Evolutionary conservation across 2,888 invertebrate species (phyloP).

Genomic region (Heliconius sara): DNA sequence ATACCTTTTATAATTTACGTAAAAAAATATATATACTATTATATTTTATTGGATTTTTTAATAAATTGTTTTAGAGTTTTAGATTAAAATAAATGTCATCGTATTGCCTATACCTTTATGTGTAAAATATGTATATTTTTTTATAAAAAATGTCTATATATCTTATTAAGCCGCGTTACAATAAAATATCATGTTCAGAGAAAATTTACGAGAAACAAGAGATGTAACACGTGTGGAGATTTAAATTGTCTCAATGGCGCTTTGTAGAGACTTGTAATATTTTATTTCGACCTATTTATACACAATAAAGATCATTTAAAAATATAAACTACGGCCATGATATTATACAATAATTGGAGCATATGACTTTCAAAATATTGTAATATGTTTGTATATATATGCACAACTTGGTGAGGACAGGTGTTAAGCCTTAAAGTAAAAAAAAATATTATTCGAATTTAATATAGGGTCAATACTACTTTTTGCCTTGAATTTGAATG

Average conservation of each 20-base stretch:
- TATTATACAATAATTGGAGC: slow-evolving; percentile 18
- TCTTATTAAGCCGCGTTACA: neutral
- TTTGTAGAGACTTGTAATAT: neutral
- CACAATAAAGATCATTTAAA: slow-evolving; percentile 6
- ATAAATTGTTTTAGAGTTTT: too few relatives aligned
- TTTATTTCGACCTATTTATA: neutral
- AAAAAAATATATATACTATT: too few relatives aligned
- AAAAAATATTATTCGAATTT: neutral
- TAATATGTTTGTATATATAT: neutral
- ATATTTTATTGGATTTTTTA: too few relatives aligned
- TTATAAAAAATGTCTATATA: neutral
- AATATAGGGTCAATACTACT: neutral
- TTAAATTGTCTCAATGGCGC: neutral
- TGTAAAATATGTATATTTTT: neutral
- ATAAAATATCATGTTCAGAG: neutral
- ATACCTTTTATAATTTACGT: neutral
- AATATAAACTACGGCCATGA: slow-evolving; percentile 11
- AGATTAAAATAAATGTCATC: too few relatives aligned
- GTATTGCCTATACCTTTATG: too few relatives aligned
- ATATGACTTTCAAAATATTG: slow-evolving; percentile 8
- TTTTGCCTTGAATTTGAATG: neutral
- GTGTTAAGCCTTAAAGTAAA: neutral
- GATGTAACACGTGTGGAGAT: neutral
- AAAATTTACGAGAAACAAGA: neutral
- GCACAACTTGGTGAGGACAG: neutral